These are phyloP conservation scores for Petrosia ficiformis DNA, from an alignment of 37 sponge, comb jelly and placozoan genomes.

Conservation along the genomic window DNA sequence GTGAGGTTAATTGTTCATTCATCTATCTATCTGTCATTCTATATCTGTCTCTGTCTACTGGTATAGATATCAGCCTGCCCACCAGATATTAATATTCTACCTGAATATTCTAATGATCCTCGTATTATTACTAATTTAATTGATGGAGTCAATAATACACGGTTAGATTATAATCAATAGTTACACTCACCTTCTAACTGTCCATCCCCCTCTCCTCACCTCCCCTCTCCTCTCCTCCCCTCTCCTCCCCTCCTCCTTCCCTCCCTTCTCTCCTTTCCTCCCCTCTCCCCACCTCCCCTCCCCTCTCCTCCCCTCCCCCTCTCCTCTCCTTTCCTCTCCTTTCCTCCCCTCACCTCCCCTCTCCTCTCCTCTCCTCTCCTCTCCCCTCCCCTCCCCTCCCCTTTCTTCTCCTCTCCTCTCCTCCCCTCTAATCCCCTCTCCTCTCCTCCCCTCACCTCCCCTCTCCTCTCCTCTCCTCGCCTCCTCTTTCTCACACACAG, in stretches of 20 bases:
- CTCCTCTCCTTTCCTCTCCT: not conserved
- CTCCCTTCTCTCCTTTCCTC: not conserved
- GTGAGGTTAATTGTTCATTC: constrained; percentile 45
- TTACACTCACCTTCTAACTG: not conserved
- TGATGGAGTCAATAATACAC: constrained; percentile 88
- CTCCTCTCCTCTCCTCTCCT: not conserved
- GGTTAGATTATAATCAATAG: constrained; percentile 9
- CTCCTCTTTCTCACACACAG: constrained; percentile 10
- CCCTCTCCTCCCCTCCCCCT: not conserved
- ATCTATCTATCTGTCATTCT: not conserved
- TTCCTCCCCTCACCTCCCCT: not conserved
- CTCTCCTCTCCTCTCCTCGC: not conserved
- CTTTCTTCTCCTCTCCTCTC: not conserved
- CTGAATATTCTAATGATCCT: constrained; percentile 87
- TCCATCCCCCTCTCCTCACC: not conserved
- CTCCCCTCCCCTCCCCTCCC: not conserved
- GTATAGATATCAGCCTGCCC: constrained; percentile 90
- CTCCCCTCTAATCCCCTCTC: not conserved
- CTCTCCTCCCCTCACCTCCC: not conserved
- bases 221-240: not conserved
- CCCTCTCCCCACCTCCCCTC: not conserved
- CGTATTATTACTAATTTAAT: constrained; percentile 84
- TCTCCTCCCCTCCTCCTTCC: not conserved
- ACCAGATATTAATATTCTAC: constrained; percentile 89
- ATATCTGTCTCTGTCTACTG: not conserved